Evolutionary conservation across 2,888 invertebrate genomes (phyloP).

Genomic region (Folsomia manolachei): DNA sequence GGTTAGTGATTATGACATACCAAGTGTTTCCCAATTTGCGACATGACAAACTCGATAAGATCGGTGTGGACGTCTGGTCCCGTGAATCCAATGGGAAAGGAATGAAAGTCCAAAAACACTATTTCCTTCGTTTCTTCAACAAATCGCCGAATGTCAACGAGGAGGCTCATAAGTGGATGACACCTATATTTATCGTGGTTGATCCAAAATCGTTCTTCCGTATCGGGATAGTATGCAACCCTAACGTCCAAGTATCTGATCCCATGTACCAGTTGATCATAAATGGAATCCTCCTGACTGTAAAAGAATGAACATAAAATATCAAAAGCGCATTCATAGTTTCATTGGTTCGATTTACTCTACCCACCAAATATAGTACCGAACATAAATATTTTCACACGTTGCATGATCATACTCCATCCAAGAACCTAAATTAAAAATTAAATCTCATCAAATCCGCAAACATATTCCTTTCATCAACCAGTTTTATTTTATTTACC

Average conservation of each 20-base stretch:
- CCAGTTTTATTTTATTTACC: too few relatives aligned
- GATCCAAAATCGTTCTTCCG: constrained; percentile 61
- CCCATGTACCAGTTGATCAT: constrained; percentile 78
- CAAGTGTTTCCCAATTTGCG: constrained; percentile 52
- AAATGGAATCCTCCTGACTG: constrained; percentile 74
- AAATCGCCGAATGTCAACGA: constrained; percentile 60
- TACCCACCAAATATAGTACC: constrained; percentile 42
- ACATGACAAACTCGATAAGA: constrained; percentile 54
- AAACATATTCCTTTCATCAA: too few relatives aligned
- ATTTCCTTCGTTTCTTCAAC: constrained; percentile 65
- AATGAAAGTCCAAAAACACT: constrained; percentile 76
- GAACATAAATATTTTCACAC: constrained; percentile 41
- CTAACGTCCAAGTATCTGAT: constrained; percentile 78
- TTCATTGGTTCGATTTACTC: too few relatives aligned
- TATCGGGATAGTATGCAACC: constrained; percentile 64
- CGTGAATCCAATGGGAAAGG: constrained; percentile 69
- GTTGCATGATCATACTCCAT: constrained; percentile 56
- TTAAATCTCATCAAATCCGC: too few relatives aligned
- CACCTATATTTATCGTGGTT: constrained; percentile 71
- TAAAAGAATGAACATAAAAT: constrained; percentile 46
- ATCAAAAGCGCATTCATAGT: neutral
- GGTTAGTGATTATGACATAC: too few relatives aligned
- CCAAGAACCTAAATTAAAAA: constrained; percentile 53
- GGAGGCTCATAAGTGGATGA: constrained; percentile 61
- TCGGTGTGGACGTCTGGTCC: constrained; percentile 52